Conservation (phyloP, 2,113 vertebrate genomes). For the Illadopsis cleaveri region DNA sequence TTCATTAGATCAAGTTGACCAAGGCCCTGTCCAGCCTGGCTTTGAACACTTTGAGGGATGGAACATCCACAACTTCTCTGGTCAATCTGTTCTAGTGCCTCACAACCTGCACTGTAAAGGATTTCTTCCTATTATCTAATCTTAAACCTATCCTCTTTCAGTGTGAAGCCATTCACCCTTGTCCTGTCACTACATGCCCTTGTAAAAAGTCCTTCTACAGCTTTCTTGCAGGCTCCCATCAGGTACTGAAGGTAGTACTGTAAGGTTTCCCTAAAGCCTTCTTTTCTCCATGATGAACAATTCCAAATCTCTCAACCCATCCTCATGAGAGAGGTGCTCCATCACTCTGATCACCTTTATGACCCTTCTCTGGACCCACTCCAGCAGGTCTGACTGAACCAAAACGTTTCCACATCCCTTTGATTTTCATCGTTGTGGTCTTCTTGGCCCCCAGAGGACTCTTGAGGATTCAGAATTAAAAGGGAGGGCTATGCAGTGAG, state of each 20-base stretch:
- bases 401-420: background rate
- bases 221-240: background rate
- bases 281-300: background rate
- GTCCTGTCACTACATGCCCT: background rate
- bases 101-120: background rate
- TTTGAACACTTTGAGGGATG: background rate
- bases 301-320: background rate
- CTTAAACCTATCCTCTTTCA: background rate
- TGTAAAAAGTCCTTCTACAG: background rate
- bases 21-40: background rate
- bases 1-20: background rate
- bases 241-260: background rate
- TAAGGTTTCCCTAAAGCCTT: background rate
- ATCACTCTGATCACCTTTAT: background rate
- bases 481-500: background rate
- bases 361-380: background rate
- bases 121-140: background rate
- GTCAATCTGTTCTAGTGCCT: background rate
- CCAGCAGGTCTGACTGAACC: background rate
- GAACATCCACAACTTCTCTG: background rate
- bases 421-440: conserved; percentile 1
- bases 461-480: background rate
- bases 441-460: background rate
- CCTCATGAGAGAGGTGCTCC: background rate
- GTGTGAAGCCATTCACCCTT: background rate